phyloP scores from a whole-genome alignment of 2,888 invertebrate species.

The Agonopterix alstromeriana region DNA sequence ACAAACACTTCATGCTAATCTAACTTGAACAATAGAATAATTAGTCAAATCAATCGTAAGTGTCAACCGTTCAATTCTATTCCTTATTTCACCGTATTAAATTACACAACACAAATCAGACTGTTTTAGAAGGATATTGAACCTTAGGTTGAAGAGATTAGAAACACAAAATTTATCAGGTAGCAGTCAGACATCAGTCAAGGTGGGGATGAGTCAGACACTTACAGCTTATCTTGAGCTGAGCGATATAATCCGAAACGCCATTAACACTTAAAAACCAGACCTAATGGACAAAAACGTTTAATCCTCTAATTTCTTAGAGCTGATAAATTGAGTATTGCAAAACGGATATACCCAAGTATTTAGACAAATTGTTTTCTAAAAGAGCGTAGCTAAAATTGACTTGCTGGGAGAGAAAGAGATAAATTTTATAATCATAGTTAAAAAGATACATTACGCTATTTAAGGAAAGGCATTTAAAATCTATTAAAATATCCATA shows the following conservation, averaged over 20 bases:
- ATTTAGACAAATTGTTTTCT: background rate
- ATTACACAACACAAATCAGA: background rate
- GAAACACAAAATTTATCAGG: slow-evolving; percentile 35
- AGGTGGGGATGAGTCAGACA: slow-evolving; percentile 47
- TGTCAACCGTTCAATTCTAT: background rate
- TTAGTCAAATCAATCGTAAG: slow-evolving; percentile 15
- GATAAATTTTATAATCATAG: too few relatives aligned
- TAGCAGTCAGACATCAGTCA: slow-evolving; percentile 57
- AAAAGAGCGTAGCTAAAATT: too few relatives aligned
- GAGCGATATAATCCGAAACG: slow-evolving; percentile 45
- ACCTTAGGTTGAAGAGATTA: slow-evolving; percentile 22
- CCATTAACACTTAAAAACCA: slow-evolving; percentile 67
- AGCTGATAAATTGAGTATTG: slow-evolving; percentile 34
- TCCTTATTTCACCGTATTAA: slow-evolving; percentile 2
- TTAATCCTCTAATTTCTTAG: slow-evolving; percentile 57
- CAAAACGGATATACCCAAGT: slow-evolving; percentile 33
- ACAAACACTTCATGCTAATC: slow-evolving; percentile 8
- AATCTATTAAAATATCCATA: too few relatives aligned
- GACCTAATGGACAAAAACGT: slow-evolving; percentile 71
- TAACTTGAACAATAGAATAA: slow-evolving; percentile 23
- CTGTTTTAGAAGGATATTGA: slow-evolving; percentile 16
- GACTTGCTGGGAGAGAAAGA: too few relatives aligned
- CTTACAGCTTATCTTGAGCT: slow-evolving; percentile 44
- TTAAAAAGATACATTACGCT: too few relatives aligned
- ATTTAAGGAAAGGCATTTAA: too few relatives aligned